Percentiles rank a stretch among this genome's conserved stretches.
Conservation (phyloP, 2,888 invertebrate species). For the Pemphredon lugubris region DNA sequence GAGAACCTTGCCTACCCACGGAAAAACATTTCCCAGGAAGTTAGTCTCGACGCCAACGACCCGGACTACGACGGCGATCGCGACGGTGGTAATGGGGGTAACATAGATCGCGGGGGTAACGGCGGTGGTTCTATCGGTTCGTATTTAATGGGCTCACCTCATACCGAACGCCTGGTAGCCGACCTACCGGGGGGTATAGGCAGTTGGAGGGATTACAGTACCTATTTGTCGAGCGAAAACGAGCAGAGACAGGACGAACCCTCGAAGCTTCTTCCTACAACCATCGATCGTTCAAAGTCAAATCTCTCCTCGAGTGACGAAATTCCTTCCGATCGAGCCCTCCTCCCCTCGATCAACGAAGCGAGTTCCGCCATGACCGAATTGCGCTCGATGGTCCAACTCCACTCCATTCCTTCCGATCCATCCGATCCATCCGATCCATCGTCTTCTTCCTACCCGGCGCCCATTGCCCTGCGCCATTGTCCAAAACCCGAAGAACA, state of each 20-base stretch:
- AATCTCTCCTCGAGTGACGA: background rate
- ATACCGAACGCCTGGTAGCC: conserved; percentile 86
- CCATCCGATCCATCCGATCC: too few species aligned
- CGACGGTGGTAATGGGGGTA: conserved; percentile 82
- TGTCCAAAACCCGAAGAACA: conserved; percentile 65
- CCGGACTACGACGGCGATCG: conserved; percentile 82
- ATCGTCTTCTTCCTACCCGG: too few species aligned
- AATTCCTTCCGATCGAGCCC: conserved; percentile 41
- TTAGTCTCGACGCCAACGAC: conserved; percentile 80
- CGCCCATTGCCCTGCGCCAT: conserved; percentile 3
- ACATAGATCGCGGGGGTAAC: conserved; percentile 84
- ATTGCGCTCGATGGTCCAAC: background rate
- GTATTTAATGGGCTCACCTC: conserved; percentile 72
- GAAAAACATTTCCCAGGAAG: conserved; percentile 57
- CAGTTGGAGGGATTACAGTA: conserved; percentile 91
- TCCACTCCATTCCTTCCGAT: conserved; percentile 53
- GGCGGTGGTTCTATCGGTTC: conserved; percentile 71
- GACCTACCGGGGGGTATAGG: conserved; percentile 91
- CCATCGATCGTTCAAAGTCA: too few species aligned
- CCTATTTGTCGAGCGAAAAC: conserved; percentile 86
- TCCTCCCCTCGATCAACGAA: too few species aligned
- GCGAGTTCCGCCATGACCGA: conserved; percentile 4
- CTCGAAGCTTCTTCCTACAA: too few species aligned
- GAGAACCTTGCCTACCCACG: conserved; percentile 81
- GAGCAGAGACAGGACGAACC: conserved; percentile 59